Evolutionary conservation across 2,113 vertebrate genomes (phyloP).

Genomic region (Myotis brandtii): DNA sequence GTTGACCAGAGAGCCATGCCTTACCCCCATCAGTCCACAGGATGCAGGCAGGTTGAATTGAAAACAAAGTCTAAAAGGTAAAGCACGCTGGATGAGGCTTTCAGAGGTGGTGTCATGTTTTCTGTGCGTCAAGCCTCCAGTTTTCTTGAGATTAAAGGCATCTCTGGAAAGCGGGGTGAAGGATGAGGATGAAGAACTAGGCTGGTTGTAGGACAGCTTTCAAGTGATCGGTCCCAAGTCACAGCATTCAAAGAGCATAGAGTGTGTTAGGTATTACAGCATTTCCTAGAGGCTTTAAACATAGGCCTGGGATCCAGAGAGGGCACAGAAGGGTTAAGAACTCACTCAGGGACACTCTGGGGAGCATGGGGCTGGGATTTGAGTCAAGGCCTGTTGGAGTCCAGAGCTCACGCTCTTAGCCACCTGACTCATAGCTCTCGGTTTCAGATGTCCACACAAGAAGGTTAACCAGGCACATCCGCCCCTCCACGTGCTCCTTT

Average conservation of each 20-base stretch:
- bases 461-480: background rate
- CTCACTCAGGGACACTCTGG: background rate
- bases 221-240: background rate
- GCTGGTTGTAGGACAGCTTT: background rate
- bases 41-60: background rate
- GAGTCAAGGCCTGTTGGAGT: background rate
- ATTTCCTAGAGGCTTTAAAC: background rate
- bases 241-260: background rate
- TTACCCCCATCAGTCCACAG: background rate
- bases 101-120: background rate
- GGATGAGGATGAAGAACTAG: background rate
- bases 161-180: background rate
- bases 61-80: background rate
- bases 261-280: background rate
- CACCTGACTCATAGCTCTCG: background rate
- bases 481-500: accelerated
- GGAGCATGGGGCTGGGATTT: background rate
- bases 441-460: too few relatives aligned
- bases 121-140: background rate
- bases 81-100: background rate
- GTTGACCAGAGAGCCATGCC: background rate
- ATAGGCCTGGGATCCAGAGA: background rate
- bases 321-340: background rate
- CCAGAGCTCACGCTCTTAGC: background rate
- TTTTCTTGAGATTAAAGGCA: background rate